phyloP scores from a whole-genome alignment of 2,888 invertebrate species.

The Yponomeuta sedellus region DNA sequence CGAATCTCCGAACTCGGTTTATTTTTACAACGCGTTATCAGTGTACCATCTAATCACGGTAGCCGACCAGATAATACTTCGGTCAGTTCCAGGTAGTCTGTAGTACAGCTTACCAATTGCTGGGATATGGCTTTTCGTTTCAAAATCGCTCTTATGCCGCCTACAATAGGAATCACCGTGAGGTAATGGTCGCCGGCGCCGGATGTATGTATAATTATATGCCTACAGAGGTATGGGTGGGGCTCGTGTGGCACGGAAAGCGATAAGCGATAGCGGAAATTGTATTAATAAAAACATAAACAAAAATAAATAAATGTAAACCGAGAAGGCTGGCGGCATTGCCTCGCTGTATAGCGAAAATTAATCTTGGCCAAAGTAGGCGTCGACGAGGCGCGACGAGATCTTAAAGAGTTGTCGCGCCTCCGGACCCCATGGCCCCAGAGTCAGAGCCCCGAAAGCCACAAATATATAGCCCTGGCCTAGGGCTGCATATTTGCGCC shows the following conservation, averaged over 20 bases:
- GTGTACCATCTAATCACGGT: slow-evolving; percentile 65
- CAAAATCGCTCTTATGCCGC: not conserved
- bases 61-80: slow-evolving; percentile 31
- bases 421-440: too few relatives aligned
- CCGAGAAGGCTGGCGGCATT: too few relatives aligned
- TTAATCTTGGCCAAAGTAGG: too few relatives aligned
- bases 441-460: too few relatives aligned
- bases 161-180: not conserved
- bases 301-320: too few relatives aligned
- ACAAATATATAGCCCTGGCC: too few relatives aligned
- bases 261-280: not conserved
- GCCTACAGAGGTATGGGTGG: not conserved
- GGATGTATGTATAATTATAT: not conserved
- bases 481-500: too few relatives aligned
- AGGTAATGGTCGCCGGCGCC: not conserved
- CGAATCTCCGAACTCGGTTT: not conserved
- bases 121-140: too few relatives aligned
- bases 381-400: too few relatives aligned
- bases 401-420: too few relatives aligned
- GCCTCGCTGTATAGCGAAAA: too few relatives aligned
- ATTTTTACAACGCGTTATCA: slow-evolving; percentile 18
- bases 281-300: too few relatives aligned
- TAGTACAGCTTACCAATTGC: not conserved
- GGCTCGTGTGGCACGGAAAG: not conserved
- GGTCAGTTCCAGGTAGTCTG: slow-evolving; percentile 1